Percentiles rank a stretch among this genome's conserved stretches.
phyloP scores from a whole-genome alignment of 2,113 vertebrate genomes.

The Pica pica region DNA sequence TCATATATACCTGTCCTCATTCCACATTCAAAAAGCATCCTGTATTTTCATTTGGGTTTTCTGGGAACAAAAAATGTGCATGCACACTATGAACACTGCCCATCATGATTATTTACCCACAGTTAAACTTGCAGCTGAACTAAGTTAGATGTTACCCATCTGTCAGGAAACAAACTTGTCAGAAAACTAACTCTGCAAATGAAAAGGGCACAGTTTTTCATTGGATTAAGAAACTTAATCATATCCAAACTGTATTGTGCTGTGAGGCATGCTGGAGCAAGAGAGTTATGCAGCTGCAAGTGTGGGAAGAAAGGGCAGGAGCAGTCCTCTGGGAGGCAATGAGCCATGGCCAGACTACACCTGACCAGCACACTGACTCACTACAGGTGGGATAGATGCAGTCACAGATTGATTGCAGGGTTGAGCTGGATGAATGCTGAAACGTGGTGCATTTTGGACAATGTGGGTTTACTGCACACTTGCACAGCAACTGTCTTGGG shows the following conservation, averaged over 20 bases:
- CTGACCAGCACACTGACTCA: neutral
- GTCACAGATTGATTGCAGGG: rapidly evolving
- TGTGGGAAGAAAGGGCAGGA: neutral
- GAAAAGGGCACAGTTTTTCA: neutral
- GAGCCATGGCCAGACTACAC: neutral
- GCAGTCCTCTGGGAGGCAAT: neutral
- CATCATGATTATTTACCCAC: neutral
- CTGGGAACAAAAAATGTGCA: neutral
- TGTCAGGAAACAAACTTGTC: neutral
- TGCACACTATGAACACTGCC: neutral
- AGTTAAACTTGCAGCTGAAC: neutral
- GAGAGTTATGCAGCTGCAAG: neutral
- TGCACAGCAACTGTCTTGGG: neutral
- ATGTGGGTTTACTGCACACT: neutral
- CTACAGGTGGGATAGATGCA: rapidly evolving
- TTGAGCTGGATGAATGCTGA: neutral
- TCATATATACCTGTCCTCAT: neutral
- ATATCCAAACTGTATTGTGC: neutral
- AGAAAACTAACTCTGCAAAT: neutral
- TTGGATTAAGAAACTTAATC: neutral
- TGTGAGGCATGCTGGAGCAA: neutral
- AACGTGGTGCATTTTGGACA: rapidly evolving
- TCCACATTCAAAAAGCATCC: neutral
- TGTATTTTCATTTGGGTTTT: neutral
- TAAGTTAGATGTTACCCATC: neutral